Conservation (phyloP, 2,888 invertebrate species). For the Mamestra brassicae region DNA sequence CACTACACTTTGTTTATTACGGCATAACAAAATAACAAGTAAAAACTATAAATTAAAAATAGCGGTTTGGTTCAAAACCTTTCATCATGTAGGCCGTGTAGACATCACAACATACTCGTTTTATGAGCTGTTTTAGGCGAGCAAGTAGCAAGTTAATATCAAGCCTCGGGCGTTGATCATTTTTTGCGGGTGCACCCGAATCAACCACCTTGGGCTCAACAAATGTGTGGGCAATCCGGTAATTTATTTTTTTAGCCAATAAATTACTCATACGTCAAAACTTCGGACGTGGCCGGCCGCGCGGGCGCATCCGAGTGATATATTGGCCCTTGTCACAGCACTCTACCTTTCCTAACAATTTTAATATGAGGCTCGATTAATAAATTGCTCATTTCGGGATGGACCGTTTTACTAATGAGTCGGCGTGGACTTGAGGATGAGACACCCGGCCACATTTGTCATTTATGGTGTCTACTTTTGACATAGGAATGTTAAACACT, state of each 20-base stretch:
- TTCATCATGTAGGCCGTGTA: conserved; percentile 4
- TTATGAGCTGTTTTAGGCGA: conserved; percentile 69
- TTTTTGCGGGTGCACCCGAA: conserved; percentile 89
- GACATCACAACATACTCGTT: conserved; percentile 37
- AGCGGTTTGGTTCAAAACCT: conserved; percentile 7
- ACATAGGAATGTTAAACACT: conserved; percentile 15
- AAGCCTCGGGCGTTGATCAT: conserved; percentile 79
- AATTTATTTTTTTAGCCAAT: conserved; percentile 90
- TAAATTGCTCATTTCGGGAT: conserved; percentile 80
- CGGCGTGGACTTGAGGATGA: conserved; percentile 59
- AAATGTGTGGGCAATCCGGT: conserved; percentile 89
- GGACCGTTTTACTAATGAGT: conserved; percentile 80
- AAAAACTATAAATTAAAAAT: conserved; percentile 17
- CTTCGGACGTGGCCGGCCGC: conserved; percentile 80
- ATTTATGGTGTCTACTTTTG: conserved; percentile 18
- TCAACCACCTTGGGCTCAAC: conserved; percentile 88
- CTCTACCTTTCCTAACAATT: conserved; percentile 82
- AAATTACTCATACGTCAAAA: conserved; percentile 91
- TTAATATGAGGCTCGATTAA: conserved; percentile 83
- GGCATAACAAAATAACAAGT: neutral
- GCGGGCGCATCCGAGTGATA: conserved; percentile 83
- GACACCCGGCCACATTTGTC: conserved; percentile 55
- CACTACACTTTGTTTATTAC: no score
- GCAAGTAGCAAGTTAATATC: conserved; percentile 82
- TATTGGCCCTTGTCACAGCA: conserved; percentile 88